Base-by-base conservation (phyloP, 1,140 invertebrate species). In the Drosophila dunni region DNA sequence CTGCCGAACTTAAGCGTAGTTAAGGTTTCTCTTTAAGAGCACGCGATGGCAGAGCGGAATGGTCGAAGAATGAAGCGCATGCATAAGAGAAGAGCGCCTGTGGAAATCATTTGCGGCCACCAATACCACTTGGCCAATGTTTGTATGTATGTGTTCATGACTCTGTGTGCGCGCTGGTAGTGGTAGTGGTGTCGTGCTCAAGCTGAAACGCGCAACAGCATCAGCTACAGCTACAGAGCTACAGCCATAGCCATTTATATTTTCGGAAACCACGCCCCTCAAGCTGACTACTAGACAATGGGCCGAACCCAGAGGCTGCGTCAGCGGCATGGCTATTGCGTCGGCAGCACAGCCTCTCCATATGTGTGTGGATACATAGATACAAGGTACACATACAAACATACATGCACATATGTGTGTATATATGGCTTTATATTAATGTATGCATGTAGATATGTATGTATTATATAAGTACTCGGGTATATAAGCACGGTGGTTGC, bases 181-280 rank as follows among this genome's bases (percentile, higher is more conserved):
- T 29, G 24, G 24, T 29, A 29, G 24, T 29, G 24, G 24, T 29
- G 24, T 64, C 54, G 77, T 75, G 53, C 40, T 58, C 60, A 64
- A 58, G 65, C 38, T 53, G 15, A 60, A 61, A 56, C 72, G 66
- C 17, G 60, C 54, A 78, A 62, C 58, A 77, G 66, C 74, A 70
- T 65, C 75, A 38, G 20, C 20, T 24, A 20, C 17, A 36, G 44
- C 58, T 36, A 46, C 77, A 67, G 68, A 67, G 68, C 66, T 48
- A 73, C 80, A 79, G 61, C 74, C 50, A 78, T 78, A 91, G 89
- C 89, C 89, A 91, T 91, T 91, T 91, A 91, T 91, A 84, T 91
- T 91, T 81, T 80, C 74, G 70, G 81, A 91, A 85, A 83, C 89
- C 89, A 91, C 89, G 89, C 89, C 89, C 84, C 88, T 73, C 74